Evolutionary conservation across 2,888 invertebrate genomes (phyloP), one percentile per base, ranked within the genome.

Genomic region (Hemithea aestivaria): DNA sequence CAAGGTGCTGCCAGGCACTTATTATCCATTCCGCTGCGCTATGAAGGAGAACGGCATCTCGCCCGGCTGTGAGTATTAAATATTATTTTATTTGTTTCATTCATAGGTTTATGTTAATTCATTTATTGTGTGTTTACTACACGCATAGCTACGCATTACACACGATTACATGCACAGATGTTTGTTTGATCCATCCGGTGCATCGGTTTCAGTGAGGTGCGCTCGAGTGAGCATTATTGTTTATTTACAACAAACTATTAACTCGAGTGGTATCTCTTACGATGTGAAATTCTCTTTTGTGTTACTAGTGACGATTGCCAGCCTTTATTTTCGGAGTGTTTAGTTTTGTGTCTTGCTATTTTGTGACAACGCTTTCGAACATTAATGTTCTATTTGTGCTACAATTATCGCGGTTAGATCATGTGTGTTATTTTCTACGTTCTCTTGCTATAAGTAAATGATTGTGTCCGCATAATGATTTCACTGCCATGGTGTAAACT

Each of bases 11-110:
- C 95, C 94, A 35, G 94, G 94, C 64, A 93, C 93, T 70, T 91
- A 95, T 78, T 93, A 94, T 66, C 95, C 96, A 34, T 96, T 94
- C 81, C 91, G 94, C 79, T 94, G 95, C 75, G 92, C 94, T 35
- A 89, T 94, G 74, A 93, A 90, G 76, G 89, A 92, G 83, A 93
- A 94, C 83, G 94, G 94, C 67, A 93, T 93, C 55, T 91, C 92
- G 63, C 95, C 95, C 59, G 95, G 94, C 88, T 95, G 95, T 95
- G 89, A 95, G 95, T 93, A 85, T 74, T 62, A 45, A 45, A 57
- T 62, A 60, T 51, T 42, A 51, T 58, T 57, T 52, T 54, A 49
- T 55, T 51, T 39, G 27, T 38, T 47, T 39, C 38, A 40, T 35
- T 41, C 39, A 43, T 29, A 31, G 43, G 41, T 41, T 35, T 20